Percentiles rank a stretch among this genome's conserved stretches.
Evolutionary conservation across 2,797 vertebrate species (phyloP).

Genomic region (Anguilla obscura): DNA sequence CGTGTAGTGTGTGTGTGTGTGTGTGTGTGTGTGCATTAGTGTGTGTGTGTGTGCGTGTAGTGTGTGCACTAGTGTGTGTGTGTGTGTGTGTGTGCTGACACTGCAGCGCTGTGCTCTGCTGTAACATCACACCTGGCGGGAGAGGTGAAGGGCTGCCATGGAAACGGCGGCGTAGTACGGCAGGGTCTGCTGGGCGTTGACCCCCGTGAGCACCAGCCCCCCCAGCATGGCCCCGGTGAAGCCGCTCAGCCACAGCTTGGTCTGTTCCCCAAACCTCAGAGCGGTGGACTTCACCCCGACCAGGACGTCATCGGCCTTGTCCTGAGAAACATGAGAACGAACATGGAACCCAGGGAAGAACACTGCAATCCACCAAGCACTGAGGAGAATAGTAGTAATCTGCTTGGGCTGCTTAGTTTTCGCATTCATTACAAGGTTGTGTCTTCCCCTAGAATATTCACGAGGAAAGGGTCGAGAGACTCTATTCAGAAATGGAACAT

Average conservation of each 20-base stretch:
- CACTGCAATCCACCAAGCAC: too few relatives aligned
- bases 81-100: not conserved
- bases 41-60: too few relatives aligned
- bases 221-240: slow-evolving; percentile 84
- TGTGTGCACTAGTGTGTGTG: too few relatives aligned
- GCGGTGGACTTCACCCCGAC: slow-evolving; percentile 93
- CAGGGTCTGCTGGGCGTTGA: slow-evolving; percentile 79
- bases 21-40: too few relatives aligned
- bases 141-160: slow-evolving; percentile 73
- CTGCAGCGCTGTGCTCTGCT: not conserved
- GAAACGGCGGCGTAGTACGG: slow-evolving; percentile 82
- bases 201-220: slow-evolving; percentile 76
- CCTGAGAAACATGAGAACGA: slow-evolving; percentile 65
- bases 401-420: too few relatives aligned
- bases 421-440: too few relatives aligned
- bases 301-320: slow-evolving; percentile 86
- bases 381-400: too few relatives aligned
- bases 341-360: not conserved
- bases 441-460: too few relatives aligned
- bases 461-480: too few relatives aligned
- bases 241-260: slow-evolving; percentile 86
- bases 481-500: too few relatives aligned
- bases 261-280: slow-evolving; percentile 80
- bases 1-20: too few relatives aligned
- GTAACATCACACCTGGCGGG: slow-evolving; percentile 78